Evolutionary conservation across 2,888 invertebrate species (phyloP).

Genomic region (Didymodactylos carnosus): DNA sequence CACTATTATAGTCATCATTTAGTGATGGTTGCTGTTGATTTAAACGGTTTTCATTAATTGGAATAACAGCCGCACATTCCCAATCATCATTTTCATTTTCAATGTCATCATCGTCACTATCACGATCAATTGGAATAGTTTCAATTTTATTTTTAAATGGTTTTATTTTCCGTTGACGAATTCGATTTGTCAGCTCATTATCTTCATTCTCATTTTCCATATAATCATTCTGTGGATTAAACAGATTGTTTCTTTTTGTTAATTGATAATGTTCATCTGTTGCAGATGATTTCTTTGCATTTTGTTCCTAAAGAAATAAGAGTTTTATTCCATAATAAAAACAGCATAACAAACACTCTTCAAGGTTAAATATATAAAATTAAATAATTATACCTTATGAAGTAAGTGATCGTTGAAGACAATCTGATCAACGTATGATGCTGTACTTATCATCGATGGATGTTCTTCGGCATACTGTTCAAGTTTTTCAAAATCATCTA

Average conservation of each 20-base stretch:
- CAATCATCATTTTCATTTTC: background rate
- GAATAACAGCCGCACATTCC: background rate
- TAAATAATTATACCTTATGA: too few relatives aligned
- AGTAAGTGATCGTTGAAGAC: background rate
- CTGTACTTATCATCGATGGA: conserved; percentile 22
- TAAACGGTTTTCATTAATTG: too few relatives aligned
- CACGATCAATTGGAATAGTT: background rate
- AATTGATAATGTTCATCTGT: background rate
- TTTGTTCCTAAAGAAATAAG: background rate
- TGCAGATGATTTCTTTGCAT: background rate
- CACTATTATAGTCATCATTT: background rate
- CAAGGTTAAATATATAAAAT: too few relatives aligned
- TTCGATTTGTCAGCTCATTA: too few relatives aligned
- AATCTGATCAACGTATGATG: background rate
- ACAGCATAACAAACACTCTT: background rate
- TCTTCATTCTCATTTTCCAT: too few relatives aligned
- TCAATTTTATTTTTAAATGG: background rate
- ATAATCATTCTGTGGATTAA: too few relatives aligned
- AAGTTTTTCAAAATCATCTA: conserved; percentile 31
- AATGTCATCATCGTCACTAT: background rate
- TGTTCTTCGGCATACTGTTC: conserved; percentile 31
- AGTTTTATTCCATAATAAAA: background rate
- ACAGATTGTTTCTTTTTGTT: too few relatives aligned
- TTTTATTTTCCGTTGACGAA: background rate
- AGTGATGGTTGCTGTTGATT: background rate